Evolutionary conservation across 2,113 vertebrate species (phyloP), one percentile per base, ranked within the genome.

Genomic region (Neotoma lepida): DNA sequence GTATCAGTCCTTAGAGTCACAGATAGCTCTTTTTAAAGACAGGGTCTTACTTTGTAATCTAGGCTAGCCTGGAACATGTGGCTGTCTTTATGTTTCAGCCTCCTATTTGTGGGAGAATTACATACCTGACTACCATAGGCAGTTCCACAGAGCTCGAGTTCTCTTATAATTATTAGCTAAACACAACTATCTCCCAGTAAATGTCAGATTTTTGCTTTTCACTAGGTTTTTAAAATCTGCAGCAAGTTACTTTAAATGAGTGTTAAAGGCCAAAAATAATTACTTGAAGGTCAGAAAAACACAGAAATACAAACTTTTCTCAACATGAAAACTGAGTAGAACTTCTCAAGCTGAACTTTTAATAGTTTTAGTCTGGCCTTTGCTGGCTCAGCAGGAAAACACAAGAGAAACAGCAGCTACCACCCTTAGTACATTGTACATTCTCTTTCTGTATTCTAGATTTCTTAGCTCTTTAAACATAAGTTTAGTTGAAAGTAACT

Each of bases 331-430:
- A 92, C 86, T 28, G 81, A 94, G 61, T 90, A 93, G 92, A 81
- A 78, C 86, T 91, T 97, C 0, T 90, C 76, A 97, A 80, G 84
- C 95, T 95, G 96, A 96, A 74, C 92, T 97, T 92, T 97, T 96
- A 51, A 56, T 97, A 94, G 95, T 93, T 98, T 87, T 97, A 94
- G 86, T 97, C 93, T 95, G 85, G 93, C 74, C 91, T 86, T 97
- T 97, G 94, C 97, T 95, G 70, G 90, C 93, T 98, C 96, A 98
- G 97, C 96, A 90, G 91, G 96, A 97, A 96, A 98, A 88, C 78
- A 88, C 97, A 96, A 92, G 96, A 78, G 96, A 90, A 97, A 93
- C 92, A 95, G 39, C 88, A 95, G 95, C 86, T 35, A 61, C 78
- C 61, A 66, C 93, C 88, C 96, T 97, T 56, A 96, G 71, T 96